Conservation (phyloP, 2,113 vertebrate species). For the Platichthys stellatus region DNA sequence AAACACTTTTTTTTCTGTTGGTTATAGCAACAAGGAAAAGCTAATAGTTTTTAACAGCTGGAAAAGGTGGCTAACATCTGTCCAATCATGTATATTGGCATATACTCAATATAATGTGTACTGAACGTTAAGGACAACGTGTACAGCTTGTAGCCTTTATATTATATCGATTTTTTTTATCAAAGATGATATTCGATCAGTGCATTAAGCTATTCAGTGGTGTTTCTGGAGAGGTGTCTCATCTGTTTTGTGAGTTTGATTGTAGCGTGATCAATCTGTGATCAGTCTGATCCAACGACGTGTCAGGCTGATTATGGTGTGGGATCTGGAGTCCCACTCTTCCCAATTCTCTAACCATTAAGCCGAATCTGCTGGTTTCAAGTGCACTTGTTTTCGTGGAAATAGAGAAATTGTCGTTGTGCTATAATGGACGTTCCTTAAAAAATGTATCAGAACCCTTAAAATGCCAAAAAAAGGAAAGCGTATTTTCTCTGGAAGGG, state of each 20-base stretch:
- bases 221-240: conserved; percentile 48
- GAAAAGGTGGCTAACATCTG: conserved; percentile 72
- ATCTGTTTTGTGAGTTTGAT: conserved; percentile 56
- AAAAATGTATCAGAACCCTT: conserved; percentile 31
- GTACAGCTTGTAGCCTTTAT: conserved; percentile 74
- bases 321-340: conserved; percentile 52
- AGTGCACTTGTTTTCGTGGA: conserved; percentile 72
- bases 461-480: conserved; percentile 35
- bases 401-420: conserved; percentile 37
- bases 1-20: conserved; percentile 24
- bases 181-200: conserved; percentile 66
- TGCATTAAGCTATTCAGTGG: conserved; percentile 76
- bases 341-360: conserved; percentile 43
- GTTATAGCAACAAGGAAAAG: conserved; percentile 65
- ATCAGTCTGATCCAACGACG: background rate
- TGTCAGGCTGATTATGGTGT: conserved; percentile 51
- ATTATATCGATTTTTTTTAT: conserved; percentile 47
- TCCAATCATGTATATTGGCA: conserved; percentile 56
- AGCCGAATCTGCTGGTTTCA: conserved; percentile 65
- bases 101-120: conserved; percentile 50
- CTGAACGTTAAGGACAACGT: conserved; percentile 53
- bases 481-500: background rate
- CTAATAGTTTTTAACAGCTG: conserved; percentile 59
- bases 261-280: conserved; percentile 60
- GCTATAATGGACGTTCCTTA: conserved; percentile 47